phyloP scores from a whole-genome alignment of 2,113 vertebrate species.

The Ictalurus furcatus region DNA sequence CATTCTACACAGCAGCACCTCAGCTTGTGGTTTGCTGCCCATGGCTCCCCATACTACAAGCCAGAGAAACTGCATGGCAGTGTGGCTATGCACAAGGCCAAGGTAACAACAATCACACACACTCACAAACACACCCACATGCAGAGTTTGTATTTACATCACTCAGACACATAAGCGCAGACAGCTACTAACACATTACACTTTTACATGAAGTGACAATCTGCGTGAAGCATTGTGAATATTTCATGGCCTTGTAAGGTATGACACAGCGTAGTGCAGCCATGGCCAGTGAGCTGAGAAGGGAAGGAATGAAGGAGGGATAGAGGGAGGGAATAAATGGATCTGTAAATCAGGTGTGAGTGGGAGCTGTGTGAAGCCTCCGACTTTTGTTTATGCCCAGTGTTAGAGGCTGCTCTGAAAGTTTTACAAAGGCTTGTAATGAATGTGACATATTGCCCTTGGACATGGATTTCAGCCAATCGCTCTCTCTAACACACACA shows the following conservation, averaged over 20 bases:
- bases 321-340: slow-evolving; percentile 32
- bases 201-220: slow-evolving; percentile 20
- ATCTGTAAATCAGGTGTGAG: slow-evolving; percentile 50
- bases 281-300: slow-evolving; percentile 5
- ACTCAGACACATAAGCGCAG: slow-evolving; percentile 5
- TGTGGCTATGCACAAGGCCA: slow-evolving; percentile 72
- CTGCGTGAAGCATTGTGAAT: slow-evolving; percentile 49
- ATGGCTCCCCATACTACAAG: slow-evolving; percentile 77
- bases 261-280: slow-evolving; percentile 49
- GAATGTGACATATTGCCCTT: slow-evolving; percentile 36
- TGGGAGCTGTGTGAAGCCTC: slow-evolving; percentile 26
- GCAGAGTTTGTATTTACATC: slow-evolving; percentile 20
- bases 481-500: neutral
- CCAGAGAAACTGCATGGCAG: slow-evolving; percentile 83
- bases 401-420: slow-evolving; percentile 37
- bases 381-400: slow-evolving; percentile 48
- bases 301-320: neutral
- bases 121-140: neutral
- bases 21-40: slow-evolving; percentile 80
- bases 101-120: slow-evolving; percentile 66
- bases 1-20: slow-evolving; percentile 59
- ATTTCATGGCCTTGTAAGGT: slow-evolving; percentile 60
- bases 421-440: slow-evolving; percentile 44
- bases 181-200: slow-evolving; percentile 20
- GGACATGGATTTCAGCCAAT: slow-evolving; percentile 12